Evolutionary conservation across 2,113 vertebrate genomes (phyloP).

Genomic region (Daboia siamensis): DNA sequence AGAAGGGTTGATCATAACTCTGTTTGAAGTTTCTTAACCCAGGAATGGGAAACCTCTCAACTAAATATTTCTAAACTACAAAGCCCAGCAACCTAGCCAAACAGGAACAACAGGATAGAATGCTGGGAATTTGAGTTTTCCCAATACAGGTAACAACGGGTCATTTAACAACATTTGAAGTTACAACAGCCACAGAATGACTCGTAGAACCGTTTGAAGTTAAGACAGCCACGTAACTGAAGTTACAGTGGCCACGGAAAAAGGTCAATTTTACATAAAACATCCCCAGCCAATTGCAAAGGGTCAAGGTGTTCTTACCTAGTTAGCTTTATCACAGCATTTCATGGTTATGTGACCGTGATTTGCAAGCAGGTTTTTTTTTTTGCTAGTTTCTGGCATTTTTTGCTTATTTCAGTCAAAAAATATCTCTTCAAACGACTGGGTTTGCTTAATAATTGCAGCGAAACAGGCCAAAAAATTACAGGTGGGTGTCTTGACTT

Average conservation of each 20-base stretch:
- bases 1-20: too few relatives aligned
- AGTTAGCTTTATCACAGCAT: background rate
- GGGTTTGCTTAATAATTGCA: background rate
- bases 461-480: background rate
- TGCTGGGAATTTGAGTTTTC: background rate
- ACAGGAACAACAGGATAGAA: background rate
- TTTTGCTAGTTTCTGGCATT: too few relatives aligned
- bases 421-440: background rate
- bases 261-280: background rate
- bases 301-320: too few relatives aligned
- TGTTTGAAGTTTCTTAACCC: background rate
- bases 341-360: background rate
- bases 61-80: background rate
- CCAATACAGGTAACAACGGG: background rate
- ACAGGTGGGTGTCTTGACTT: background rate
- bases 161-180: background rate
- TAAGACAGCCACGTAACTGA: background rate
- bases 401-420: background rate
- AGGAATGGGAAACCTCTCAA: background rate
- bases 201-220: background rate
- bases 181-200: background rate
- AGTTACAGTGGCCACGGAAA: background rate
- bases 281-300: background rate
- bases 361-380: background rate
- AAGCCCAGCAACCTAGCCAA: background rate